A percentile compares a stretch with the other conserved stretches of the same genome.
Conservation (phyloP, 1,140 invertebrate genomes). For the Drosophila carrolli region DNA sequence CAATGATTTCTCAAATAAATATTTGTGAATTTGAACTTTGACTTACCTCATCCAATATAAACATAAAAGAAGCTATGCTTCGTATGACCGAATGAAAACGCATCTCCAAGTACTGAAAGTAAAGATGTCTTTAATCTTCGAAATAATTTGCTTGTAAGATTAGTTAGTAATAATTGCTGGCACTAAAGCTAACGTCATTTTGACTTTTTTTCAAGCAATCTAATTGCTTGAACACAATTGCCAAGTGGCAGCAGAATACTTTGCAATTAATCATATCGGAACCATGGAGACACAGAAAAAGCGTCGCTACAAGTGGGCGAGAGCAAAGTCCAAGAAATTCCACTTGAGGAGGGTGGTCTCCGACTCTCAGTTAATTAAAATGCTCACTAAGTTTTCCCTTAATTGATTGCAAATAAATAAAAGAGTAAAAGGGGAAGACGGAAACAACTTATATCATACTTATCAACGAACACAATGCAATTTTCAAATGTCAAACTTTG, state of each 20-base stretch:
- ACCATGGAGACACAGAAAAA: constrained; percentile 1
- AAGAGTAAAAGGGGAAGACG: neutral
- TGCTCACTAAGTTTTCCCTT: constrained; percentile 19
- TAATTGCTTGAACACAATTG: constrained; percentile 16
- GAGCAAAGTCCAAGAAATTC: constrained; percentile 65
- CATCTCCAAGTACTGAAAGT: constrained; percentile 90
- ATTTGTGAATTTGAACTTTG: neutral
- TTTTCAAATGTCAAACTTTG: too few relatives aligned
- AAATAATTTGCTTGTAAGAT: neutral
- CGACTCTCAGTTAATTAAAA: constrained; percentile 40
- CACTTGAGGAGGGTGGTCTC: constrained; percentile 32
- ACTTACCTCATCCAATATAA: constrained; percentile 89
- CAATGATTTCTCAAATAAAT: neutral
- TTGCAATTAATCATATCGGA: constrained; percentile 60
- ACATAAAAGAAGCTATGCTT: constrained; percentile 89
- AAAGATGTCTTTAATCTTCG: neutral
- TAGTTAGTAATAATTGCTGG: neutral
- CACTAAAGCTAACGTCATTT: neutral
- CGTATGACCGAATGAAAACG: constrained; percentile 88
- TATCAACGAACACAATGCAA: neutral
- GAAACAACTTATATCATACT: neutral
- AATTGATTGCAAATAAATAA: constrained; percentile 21
- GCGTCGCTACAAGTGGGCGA: constrained; percentile 26
- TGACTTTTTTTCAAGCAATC: neutral
- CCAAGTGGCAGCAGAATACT: constrained; percentile 52